Evolutionary conservation across 30 jellyfish, hydroid and myxozoan genomes (phyloP).

Genomic region (Rhopilema esculentum): DNA sequence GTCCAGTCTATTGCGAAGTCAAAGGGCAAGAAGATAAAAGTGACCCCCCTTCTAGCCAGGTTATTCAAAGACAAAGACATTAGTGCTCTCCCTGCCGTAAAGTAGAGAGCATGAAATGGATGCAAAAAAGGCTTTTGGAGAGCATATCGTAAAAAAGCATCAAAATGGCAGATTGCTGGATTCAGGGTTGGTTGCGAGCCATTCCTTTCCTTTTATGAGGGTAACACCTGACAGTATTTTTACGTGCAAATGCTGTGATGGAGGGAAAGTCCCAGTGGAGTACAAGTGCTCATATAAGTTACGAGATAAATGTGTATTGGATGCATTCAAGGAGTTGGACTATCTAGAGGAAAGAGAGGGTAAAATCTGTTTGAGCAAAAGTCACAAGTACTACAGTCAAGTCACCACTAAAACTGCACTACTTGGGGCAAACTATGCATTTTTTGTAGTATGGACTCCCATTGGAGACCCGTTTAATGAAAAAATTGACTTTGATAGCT

Average conservation of each 20-base stretch:
- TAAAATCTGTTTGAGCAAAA: background rate
- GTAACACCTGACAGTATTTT: constrained; percentile 50
- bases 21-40: background rate
- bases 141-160: background rate
- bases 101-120: constrained; percentile 28
- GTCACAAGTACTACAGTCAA: constrained; percentile 46
- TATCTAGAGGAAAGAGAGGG: constrained; percentile 22
- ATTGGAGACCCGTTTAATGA: constrained; percentile 1
- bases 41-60: constrained; percentile 10
- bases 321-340: constrained; percentile 1
- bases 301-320: constrained; percentile 3
- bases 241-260: constrained; percentile 34
- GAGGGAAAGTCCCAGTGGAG: constrained; percentile 13
- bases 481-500: constrained; percentile 11
- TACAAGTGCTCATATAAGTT: constrained; percentile 29
- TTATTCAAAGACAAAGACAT: background rate
- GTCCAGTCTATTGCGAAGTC: background rate
- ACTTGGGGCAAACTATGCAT: background rate
- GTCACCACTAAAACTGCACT: constrained; percentile 31
- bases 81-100: constrained; percentile 15
- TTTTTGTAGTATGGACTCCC: constrained; percentile 55
- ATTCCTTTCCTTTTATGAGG: constrained; percentile 20
- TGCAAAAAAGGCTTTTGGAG: constrained; percentile 28
- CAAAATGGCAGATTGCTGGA: constrained; percentile 6
- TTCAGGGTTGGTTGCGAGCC: constrained; percentile 22